Evolutionary conservation across 1,140 invertebrate genomes (phyloP).

Genomic region (Ephestia elutella): DNA sequence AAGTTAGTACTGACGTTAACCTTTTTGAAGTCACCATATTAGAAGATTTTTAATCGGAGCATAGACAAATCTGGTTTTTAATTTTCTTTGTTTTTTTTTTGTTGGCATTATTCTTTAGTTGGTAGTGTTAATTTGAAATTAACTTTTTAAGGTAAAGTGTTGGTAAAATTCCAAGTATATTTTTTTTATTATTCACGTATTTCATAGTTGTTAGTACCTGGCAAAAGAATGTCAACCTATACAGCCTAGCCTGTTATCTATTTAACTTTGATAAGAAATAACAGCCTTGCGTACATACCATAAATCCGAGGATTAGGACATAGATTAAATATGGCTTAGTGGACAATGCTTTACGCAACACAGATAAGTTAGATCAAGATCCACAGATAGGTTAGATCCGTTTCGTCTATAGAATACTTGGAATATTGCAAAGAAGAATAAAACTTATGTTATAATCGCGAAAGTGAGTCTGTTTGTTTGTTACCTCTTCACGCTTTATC

Average conservation of each 20-base stretch:
- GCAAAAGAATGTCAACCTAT: background rate
- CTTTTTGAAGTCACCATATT: constrained; percentile 16
- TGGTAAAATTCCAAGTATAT: too few species aligned
- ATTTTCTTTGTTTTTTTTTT: background rate
- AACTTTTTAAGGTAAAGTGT: too few species aligned
- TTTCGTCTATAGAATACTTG: background rate
- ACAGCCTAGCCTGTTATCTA: constrained; percentile 2
- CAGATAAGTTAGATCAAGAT: background rate
- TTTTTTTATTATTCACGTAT: too few species aligned
- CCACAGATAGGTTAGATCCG: background rate
- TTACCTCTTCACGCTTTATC: too few species aligned
- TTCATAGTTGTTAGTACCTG: too few species aligned
- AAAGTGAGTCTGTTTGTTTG: too few species aligned
- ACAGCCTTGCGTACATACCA: background rate
- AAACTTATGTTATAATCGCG: too few species aligned
- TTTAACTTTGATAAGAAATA: background rate
- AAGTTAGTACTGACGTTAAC: constrained; percentile 10
- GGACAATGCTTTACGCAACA: background rate
- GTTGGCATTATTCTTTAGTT: background rate
- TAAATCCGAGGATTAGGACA: background rate
- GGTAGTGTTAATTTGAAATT: background rate
- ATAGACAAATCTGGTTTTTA: constrained; percentile 7
- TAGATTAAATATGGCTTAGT: constrained; percentile 1
- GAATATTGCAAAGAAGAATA: too few species aligned
- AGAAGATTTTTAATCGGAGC: constrained; percentile 13